Evolutionary conservation across 2,888 invertebrate genomes (phyloP).

Genomic region (Drosophila nr. fundita): DNA sequence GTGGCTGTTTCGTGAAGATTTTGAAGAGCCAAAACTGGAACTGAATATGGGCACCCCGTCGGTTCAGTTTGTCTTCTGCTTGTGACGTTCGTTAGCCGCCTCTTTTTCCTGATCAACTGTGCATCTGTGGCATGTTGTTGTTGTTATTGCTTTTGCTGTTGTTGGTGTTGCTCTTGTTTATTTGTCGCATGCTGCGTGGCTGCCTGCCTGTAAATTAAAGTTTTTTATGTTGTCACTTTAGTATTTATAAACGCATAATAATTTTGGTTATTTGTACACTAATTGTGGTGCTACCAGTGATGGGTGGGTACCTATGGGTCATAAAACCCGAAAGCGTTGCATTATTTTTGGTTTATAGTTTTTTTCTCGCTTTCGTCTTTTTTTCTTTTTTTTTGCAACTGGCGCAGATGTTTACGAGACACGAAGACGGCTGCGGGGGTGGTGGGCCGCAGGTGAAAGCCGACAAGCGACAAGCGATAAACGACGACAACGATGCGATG

Average conservation of each 20-base stretch:
- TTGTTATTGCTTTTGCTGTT: conserved; percentile 35
- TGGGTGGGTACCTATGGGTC: conserved; percentile 38
- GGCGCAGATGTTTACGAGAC: conserved; percentile 48
- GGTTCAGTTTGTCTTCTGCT: conserved; percentile 31
- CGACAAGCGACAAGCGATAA: conserved; percentile 35
- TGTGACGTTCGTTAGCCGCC: conserved; percentile 53
- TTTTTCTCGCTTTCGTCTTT: neutral
- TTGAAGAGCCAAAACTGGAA: conserved; percentile 73
- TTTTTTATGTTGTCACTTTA: conserved; percentile 37
- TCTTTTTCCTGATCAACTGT: conserved; percentile 60
- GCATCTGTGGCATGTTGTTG: conserved; percentile 49
- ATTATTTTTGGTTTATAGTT: conserved; percentile 5
- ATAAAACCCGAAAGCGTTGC: conserved; percentile 41
- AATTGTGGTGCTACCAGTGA: conserved; percentile 34
- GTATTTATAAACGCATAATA: conserved; percentile 40
- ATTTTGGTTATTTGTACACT: conserved; percentile 19
- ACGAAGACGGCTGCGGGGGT: conserved; percentile 9
- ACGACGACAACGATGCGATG: conserved; percentile 3
- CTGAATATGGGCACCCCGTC: conserved; percentile 18
- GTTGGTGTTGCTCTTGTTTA: conserved; percentile 23
- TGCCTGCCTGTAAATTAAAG: conserved; percentile 61
- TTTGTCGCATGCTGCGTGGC: conserved; percentile 58
- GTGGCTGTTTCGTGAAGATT: conserved; percentile 31
- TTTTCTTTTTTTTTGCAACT: conserved; percentile 23
- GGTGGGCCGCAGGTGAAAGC: conserved; percentile 43